A percentile compares a stretch with the other conserved stretches of the same genome.
Evolutionary conservation across 2,113 vertebrate genomes (phyloP).

Genomic region (Maylandia zebra): DNA sequence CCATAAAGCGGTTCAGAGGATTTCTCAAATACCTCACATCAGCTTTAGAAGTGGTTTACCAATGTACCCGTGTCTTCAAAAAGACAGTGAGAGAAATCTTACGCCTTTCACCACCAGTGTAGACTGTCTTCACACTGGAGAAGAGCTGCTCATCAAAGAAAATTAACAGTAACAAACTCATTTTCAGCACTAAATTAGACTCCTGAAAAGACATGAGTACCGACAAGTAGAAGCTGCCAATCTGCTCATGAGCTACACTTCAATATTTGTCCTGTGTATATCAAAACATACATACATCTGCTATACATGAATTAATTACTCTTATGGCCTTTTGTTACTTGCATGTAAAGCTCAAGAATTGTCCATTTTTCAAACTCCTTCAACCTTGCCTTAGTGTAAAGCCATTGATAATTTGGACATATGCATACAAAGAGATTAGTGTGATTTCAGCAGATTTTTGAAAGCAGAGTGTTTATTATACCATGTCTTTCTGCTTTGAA

Average conservation of each 20-base stretch:
- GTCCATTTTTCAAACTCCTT: neutral
- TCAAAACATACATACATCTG: neutral
- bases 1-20: neutral
- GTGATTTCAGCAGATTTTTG: neutral
- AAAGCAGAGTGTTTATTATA: neutral
- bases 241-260: neutral
- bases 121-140: neutral
- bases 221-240: neutral
- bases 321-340: neutral
- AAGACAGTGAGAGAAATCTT: neutral
- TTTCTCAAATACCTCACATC: neutral
- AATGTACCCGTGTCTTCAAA: neutral
- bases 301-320: neutral
- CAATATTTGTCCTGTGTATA: neutral
- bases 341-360: neutral
- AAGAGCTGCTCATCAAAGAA: neutral
- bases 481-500: neutral
- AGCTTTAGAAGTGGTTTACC: neutral
- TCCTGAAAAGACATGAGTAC: neutral
- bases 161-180: conserved; percentile 12
- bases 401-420: neutral
- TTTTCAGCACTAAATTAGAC: neutral
- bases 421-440: neutral
- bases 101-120: neutral
- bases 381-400: neutral